phyloP scores from a whole-genome alignment of 2,797 vertebrate genomes.

The Acipenser oxyrinchus region DNA sequence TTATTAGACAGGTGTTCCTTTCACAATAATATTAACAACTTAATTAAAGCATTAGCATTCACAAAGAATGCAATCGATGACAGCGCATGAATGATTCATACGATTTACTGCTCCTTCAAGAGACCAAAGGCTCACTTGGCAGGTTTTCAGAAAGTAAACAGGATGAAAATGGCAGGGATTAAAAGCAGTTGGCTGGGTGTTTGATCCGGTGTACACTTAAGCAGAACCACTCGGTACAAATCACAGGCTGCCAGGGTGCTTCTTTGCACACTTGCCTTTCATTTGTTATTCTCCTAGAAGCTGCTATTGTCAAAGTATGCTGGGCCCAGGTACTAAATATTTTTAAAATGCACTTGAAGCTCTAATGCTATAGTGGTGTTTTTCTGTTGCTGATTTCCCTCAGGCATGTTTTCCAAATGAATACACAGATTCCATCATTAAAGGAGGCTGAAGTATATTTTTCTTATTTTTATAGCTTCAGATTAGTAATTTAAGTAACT shows the following conservation, averaged over 20 bases:
- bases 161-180: conserved; percentile 13
- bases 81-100: conserved; percentile 18
- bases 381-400: too few relatives aligned
- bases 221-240: conserved; percentile 8
- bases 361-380: too few relatives aligned
- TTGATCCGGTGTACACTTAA: conserved; percentile 12
- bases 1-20: conserved; percentile 17
- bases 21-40: conserved; percentile 15
- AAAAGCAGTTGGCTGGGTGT: conserved; percentile 7
- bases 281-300: background rate
- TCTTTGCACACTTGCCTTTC: background rate
- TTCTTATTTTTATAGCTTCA: too few relatives aligned
- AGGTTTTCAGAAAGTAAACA: conserved; percentile 13
- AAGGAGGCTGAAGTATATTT: too few relatives aligned
- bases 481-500: too few relatives aligned
- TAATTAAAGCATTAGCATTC: conserved; percentile 16
- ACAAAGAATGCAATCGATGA: conserved; percentile 12
- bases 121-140: conserved; percentile 17
- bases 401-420: too few relatives aligned
- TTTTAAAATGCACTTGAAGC: too few relatives aligned
- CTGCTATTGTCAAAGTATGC: too few relatives aligned
- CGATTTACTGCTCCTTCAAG: conserved; percentile 5
- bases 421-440: too few relatives aligned
- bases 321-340: too few relatives aligned
- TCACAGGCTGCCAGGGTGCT: conserved; percentile 13